phyloP scores from a whole-genome alignment of 1,140 invertebrate genomes.

The Bombus sylvicola region DNA sequence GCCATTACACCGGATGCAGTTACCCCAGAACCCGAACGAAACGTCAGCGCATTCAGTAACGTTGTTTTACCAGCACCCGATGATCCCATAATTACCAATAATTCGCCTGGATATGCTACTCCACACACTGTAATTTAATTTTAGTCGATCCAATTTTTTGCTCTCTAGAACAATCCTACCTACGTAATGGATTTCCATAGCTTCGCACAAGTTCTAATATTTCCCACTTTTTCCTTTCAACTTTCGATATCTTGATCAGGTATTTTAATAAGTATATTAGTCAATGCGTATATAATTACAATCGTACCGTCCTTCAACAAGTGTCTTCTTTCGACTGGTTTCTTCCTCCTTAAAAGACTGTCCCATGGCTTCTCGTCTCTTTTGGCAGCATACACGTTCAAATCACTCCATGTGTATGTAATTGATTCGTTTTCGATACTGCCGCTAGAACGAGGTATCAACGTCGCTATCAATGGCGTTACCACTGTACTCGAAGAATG shows the following conservation, averaged over 20 bases:
- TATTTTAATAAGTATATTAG: too few species aligned
- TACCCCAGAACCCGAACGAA: constrained; percentile 87
- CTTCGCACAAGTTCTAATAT: too few species aligned
- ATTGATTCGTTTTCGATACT: constrained; percentile 61
- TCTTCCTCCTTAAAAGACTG: constrained; percentile 47
- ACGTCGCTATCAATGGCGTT: neutral
- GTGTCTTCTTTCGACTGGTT: constrained; percentile 69
- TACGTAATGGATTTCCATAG: neutral
- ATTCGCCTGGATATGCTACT: constrained; percentile 93
- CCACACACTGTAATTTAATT: constrained; percentile 88
- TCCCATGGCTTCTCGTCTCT: constrained; percentile 68
- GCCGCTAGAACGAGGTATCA: neutral
- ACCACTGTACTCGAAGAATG: constrained; percentile 17
- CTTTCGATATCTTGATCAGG: too few species aligned
- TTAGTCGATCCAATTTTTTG: neutral
- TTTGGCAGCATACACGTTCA: constrained; percentile 70
- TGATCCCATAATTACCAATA: constrained; percentile 96
- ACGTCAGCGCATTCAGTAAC: constrained; percentile 94
- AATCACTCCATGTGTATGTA: constrained; percentile 75
- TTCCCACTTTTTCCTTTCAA: too few species aligned
- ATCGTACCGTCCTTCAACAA: constrained; percentile 73
- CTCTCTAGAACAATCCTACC: neutral
- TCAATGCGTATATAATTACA: too few species aligned
- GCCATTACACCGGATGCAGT: constrained; percentile 88
- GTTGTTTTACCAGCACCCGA: constrained; percentile 98